Conservation (phyloP, 2,113 vertebrate genomes). For the Callocephalon fimbriatum region DNA sequence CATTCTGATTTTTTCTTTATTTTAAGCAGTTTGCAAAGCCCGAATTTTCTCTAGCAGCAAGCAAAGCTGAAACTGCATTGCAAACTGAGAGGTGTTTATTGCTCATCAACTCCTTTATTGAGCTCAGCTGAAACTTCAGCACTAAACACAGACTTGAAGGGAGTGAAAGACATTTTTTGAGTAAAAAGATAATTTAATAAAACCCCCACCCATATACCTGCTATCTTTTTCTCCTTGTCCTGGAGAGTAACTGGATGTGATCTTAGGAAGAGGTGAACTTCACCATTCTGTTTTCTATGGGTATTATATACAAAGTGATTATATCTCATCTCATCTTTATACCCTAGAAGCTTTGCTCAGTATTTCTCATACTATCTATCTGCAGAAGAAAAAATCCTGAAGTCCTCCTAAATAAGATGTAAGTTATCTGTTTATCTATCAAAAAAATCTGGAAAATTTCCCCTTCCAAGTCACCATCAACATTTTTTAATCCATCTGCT, state of each 20-base stretch:
- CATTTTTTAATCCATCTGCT: neutral
- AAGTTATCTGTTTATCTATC: neutral
- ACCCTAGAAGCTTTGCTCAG: neutral
- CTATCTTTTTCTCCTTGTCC: neutral
- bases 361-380: neutral
- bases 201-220: neutral
- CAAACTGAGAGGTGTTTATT: neutral
- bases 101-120: neutral
- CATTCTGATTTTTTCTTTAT: constrained; percentile 5
- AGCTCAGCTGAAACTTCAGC: constrained; percentile 26
- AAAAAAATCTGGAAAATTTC: neutral
- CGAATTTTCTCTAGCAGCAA: constrained; percentile 32
- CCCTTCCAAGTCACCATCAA: neutral
- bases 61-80: neutral
- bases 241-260: constrained; percentile 1
- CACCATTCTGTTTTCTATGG: neutral
- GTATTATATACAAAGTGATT: neutral
- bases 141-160: neutral
- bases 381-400: neutral
- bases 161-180: neutral
- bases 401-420: neutral
- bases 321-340: neutral
- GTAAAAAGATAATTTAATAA: neutral
- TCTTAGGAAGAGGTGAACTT: neutral
- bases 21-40: constrained; percentile 60